These are phyloP conservation scores for Megalurothrips usitatus DNA, from an alignment of 2,888 invertebrate genomes.

Conservation along the genomic window DNA sequence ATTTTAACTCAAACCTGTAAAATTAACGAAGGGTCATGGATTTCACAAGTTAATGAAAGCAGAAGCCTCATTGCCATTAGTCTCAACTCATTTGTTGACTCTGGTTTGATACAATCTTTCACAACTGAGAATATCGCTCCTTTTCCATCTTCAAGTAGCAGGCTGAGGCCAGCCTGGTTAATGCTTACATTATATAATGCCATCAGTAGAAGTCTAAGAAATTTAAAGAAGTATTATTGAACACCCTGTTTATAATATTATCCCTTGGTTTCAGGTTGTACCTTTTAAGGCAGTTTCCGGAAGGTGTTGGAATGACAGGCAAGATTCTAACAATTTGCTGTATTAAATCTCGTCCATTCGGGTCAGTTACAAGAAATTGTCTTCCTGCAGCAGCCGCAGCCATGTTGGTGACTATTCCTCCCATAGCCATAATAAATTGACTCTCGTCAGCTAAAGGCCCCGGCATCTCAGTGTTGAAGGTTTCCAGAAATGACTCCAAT, in stretches of 20 bases:
- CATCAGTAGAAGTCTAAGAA: constrained; percentile 44
- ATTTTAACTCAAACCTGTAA: background rate
- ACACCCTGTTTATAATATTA: background rate
- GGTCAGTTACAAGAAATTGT: constrained; percentile 44
- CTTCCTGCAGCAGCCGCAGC: constrained; percentile 45
- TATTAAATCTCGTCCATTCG: constrained; percentile 43
- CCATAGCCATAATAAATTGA: constrained; percentile 45
- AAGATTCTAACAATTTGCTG: constrained; percentile 43
- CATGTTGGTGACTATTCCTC: constrained; percentile 46
- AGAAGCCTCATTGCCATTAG: constrained; percentile 39
- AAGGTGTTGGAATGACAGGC: constrained; percentile 42
- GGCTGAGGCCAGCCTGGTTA: constrained; percentile 43
- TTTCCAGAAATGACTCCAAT: constrained; percentile 45
- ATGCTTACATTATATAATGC: constrained; percentile 47
- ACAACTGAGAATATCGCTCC: constrained; percentile 3
- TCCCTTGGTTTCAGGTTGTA: constrained; percentile 33
- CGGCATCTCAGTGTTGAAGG: constrained; percentile 43
- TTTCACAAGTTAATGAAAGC: constrained; percentile 40
- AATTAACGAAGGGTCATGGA: constrained; percentile 32
- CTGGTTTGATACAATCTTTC: background rate
- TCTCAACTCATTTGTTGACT: constrained; percentile 37
- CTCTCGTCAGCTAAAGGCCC: constrained; percentile 44
- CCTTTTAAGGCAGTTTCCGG: constrained; percentile 44
- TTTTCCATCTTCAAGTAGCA: background rate
- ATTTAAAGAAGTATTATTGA: background rate